Evolutionary conservation across 2,113 vertebrate genomes (phyloP).

Genomic region (Echinops telfairi): DNA sequence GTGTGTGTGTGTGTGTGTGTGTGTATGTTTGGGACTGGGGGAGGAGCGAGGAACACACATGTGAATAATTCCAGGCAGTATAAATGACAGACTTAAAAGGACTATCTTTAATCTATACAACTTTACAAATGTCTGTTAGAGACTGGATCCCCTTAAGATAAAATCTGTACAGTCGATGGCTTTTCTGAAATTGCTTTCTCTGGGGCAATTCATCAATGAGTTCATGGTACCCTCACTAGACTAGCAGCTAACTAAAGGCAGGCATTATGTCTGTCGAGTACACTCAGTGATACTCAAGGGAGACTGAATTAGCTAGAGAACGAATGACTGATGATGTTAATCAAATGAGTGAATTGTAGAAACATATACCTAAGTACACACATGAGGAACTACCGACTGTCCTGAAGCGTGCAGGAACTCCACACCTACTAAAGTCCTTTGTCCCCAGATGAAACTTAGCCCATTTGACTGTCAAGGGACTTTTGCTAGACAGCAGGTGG

Average conservation of each 20-base stretch:
- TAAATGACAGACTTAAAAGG: background rate
- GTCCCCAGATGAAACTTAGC: background rate
- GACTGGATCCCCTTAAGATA: too few relatives aligned
- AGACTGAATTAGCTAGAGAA: background rate
- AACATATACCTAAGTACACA: too few relatives aligned
- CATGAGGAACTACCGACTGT: background rate
- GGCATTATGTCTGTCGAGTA: background rate
- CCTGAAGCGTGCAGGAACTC: background rate
- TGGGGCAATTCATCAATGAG: background rate
- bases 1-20: background rate
- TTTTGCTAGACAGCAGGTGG: slow-evolving; percentile 66
- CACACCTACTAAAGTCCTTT: background rate
- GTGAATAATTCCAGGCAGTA: slow-evolving; percentile 6
- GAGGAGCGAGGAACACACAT: fast-evolving
- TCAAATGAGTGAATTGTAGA: background rate
- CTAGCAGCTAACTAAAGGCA: background rate
- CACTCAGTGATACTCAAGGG: background rate
- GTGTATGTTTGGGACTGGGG: background rate
- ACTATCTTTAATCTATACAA: background rate
- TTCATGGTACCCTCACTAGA: background rate
- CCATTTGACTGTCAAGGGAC: slow-evolving; percentile 32
- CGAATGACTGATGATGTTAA: background rate
- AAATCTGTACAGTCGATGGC: background rate
- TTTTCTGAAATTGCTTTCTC: background rate
- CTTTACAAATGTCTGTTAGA: background rate